Evolutionary conservation across 2,888 invertebrate species (phyloP), one percentile per base, ranked within the genome.

Genomic region (Pseudococcus viburni): DNA sequence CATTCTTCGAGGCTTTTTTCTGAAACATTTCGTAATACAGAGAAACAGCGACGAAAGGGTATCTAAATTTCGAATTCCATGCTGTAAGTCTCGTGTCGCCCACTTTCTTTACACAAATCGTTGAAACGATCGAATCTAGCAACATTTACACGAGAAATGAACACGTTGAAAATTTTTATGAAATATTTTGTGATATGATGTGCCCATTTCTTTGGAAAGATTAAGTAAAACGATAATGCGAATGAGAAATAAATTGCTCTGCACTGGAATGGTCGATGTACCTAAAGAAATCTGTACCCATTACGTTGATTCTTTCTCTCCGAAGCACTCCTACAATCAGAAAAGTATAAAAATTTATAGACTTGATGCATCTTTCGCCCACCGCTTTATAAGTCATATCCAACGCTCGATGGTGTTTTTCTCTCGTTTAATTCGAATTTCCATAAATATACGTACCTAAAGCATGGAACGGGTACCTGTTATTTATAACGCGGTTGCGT

Each of bases 341-440:
- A 46, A 83, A 83, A 19, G 19, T 12, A 46, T 19, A 83, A 46
- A 83, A 83, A 83, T 83, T 83, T 83, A 83, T 83, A n/a, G 80
- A 46, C 42, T 83, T 8, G 80, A 46, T 83, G 46, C 42, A 19
- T 46, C 46, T 46, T 83, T 42, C 80, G 80, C 80, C 80, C 80
- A 83, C 80, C 46, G 5, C 8, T n/a, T 39, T 17, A 39, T n/a
- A 80, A 26, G 15, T 80, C 19, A 42, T 17, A n/a, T 83, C 17
- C 80, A 9, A 83, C 11, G 80, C 46, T 83, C 42, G 15, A 22
- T 39, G 26, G 33, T 33, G 39, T n/a, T 39, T 39, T 39, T 77
- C 17, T 12, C 17, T 46, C 22, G 46, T 11, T 42, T 19, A 19
- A 83, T 83, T 83, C 19, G 80, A 83, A 46, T 46, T 19, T 46